Evolutionary conservation across 2,797 vertebrate genomes (phyloP).

Genomic region (Eidolon dupreanum): DNA sequence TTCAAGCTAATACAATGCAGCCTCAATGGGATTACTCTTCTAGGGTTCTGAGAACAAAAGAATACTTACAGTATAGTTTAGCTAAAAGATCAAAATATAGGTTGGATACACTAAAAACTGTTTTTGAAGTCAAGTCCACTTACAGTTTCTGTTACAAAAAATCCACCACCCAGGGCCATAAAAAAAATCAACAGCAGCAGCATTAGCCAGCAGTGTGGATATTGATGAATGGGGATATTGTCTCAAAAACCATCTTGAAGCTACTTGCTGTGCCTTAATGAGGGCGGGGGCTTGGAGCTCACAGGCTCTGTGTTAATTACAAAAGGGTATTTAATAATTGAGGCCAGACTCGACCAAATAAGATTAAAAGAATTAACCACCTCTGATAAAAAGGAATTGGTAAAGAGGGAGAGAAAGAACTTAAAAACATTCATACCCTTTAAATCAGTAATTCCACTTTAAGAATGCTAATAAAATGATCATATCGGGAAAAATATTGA

Average conservation of each 20-base stretch:
- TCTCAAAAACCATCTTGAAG: conserved; percentile 78
- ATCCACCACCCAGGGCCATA: conserved; percentile 54
- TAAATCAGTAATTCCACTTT: background rate
- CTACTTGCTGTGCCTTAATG: conserved; percentile 79
- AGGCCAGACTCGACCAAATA: conserved; percentile 76
- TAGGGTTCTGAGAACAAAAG: background rate
- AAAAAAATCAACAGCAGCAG: conserved; percentile 55
- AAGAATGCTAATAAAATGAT: conserved; percentile 39
- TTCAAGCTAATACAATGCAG: background rate
- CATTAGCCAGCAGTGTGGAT: conserved; percentile 71
- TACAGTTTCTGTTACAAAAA: conserved; percentile 67
- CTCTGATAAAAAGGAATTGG: conserved; percentile 79
- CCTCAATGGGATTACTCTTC: background rate
- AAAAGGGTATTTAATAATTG: conserved; percentile 83
- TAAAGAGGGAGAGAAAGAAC: conserved; percentile 67
- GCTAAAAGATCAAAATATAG: conserved; percentile 56
- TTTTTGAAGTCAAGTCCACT: conserved; percentile 63
- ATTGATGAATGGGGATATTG: conserved; percentile 74
- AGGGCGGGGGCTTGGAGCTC: conserved; percentile 82
- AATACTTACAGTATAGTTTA: conserved; percentile 23
- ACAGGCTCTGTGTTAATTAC: conserved; percentile 84
- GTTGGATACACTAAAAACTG: conserved; percentile 23
- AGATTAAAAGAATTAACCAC: conserved; percentile 84
- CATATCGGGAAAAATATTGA: background rate
- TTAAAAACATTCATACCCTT: background rate